Base-by-base conservation (phyloP, 2,888 invertebrate species). In the Argyresthia goedartella region DNA sequence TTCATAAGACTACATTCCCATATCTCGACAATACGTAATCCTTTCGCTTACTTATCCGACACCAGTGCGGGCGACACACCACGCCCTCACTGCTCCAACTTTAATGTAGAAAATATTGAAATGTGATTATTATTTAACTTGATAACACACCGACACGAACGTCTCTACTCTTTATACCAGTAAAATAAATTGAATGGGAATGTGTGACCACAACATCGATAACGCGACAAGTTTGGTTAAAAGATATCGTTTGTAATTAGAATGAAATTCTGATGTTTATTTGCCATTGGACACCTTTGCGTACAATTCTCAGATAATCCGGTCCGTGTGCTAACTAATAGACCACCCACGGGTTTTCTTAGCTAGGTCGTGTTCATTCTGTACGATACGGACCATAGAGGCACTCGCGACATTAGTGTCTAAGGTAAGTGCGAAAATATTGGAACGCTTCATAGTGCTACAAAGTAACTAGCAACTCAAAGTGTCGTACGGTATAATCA, bases 31-130 rank as follows among this genome's bases (percentile, higher is more conserved):
- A 62, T 41, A 66, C 61, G 73, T 71, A 75, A 74, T 71, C 70
- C 64, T 64, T 69, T 67, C 59, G 55, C 66, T 70, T 69, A 73
- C 73, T 78, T 78, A 78, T 74, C 71, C 71, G 62, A 65, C 69
- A 71, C 73, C 72, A 71, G 76, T 9, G n/a, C n/a, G 13, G n/a
- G 9, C n/a, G 43, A 45, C 15, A n/a, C n/a, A 43, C 44, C 44
- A 44, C 16, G 9, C 16, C 44, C 44, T 44, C 10, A 44, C 44
- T 74, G 74, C 76, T 74, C 66, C 73, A 69, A 75, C 67, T 79
- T 81, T 80, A 82, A 81, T 81, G 78, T 75, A 76, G 72, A 77
- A 76, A 80, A 81, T 81, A 81, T 81, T 81, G 74, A 81, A 81
- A 81, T 81, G 80, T 79, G 81, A 79, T 81, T 82, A 81, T 81